A percentile compares a stretch with the other conserved stretches of the same genome.
Conservation (phyloP, 2,113 vertebrate species). For the pig (Sus scrofa) region T2T-Sscrofa CM000813.6:122438501-122439000, state of each 20-base stretch:
- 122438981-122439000: not conserved
- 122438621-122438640: not conserved
- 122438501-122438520: not conserved
- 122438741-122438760: not conserved
- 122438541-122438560: not conserved
- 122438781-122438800: not conserved
- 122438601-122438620: not conserved
- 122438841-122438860: not conserved
- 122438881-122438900: not conserved
- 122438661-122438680: not conserved
- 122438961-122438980: not conserved
- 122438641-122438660: not conserved
- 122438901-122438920: not conserved
- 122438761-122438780: not conserved
- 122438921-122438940: not conserved
- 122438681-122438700: not conserved
- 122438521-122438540: not conserved
- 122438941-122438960: not conserved
- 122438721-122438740: conserved; percentile 14
- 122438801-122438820: not conserved
- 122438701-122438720: conserved; percentile 17
- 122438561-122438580: not conserved
- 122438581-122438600: not conserved
- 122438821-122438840: not conserved
- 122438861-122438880: not conserved